These are phyloP conservation scores for Trochalopteron elliotii DNA, from an alignment of 2,113 vertebrate species.

Conservation along the genomic window DNA sequence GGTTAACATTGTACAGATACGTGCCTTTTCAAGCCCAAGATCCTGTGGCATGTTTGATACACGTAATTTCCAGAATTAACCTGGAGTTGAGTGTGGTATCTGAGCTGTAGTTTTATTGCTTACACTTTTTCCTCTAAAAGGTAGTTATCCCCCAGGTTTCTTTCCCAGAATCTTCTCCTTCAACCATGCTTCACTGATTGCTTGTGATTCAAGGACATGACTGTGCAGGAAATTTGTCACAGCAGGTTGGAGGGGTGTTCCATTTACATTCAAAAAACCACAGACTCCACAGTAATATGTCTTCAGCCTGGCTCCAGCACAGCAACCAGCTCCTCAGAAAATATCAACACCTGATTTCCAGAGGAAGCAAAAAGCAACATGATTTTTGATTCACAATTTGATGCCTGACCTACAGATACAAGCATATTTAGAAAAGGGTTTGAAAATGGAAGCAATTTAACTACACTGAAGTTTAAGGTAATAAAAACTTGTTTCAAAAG, in stretches of 20 bases:
- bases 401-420: neutral
- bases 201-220: conserved; percentile 19
- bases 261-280: neutral
- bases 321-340: conserved; percentile 11
- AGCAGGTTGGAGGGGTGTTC: conserved; percentile 6
- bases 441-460: neutral
- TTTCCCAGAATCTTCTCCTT: neutral
- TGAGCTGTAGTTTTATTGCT: neutral
- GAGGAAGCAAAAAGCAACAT: neutral
- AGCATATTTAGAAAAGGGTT: neutral
- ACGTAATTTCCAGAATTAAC: neutral
- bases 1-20: neutral
- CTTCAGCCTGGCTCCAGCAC: neutral
- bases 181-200: conserved; percentile 2
- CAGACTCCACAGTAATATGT: neutral
- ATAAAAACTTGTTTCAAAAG: neutral
- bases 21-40: neutral
- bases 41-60: neutral
- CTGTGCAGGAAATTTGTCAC: conserved; percentile 18
- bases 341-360: conserved; percentile 4
- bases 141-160: neutral
- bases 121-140: conserved; percentile 17
- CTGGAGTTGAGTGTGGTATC: neutral
- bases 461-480: neutral
- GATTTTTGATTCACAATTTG: neutral